Evolutionary conservation across 2,888 invertebrate species (phyloP), one percentile per base, ranked within the genome.

Genomic region (Epistrophe eligans): DNA sequence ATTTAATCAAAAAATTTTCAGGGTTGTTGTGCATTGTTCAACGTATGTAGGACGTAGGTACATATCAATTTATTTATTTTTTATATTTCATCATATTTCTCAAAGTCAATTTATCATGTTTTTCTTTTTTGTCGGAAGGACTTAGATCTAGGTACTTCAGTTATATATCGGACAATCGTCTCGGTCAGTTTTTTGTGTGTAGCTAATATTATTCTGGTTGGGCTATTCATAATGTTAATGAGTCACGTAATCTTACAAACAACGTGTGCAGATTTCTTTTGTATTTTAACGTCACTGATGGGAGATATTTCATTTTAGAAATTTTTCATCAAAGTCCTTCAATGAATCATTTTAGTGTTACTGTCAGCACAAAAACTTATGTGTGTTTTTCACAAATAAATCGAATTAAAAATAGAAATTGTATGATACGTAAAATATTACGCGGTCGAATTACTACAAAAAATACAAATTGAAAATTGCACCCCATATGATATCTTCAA

Each of bases 1-100:
- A 67, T 67, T 67, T 67, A 67, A 67, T 67, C 48, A 67, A 67
- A 67, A 67, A 50, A 15, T 35, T 28, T 45, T 38, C 11, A 48
- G 45, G 28, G 17, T 32, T 66, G 0, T 43, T 40, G 19, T 64
- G 48, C 66, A 66, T 66, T 66, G 48, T 66, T 48, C 28, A 43
- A 48, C 17, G 17, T 17, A 17, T 4, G 24, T 24, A n/a, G n/a
- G n/a, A n/a, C n/a, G 7, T 32, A 19, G 17, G 17, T n/a, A 45
- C 45, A 45, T 48, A 48, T 45, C 28, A 45, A 48, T 45, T 28
- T 48, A 2, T 64, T 45, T 64, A 9, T 32, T 66, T 15, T 0
- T 43, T 28, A 45, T 32, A 32, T 45, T 17, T 32, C 6, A 11
- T 32, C 32, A 48, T 48, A 32, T n/a, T 32, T 24, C 50, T 48